These are phyloP conservation scores for Adelosebastes latens DNA, from an alignment of 2,797 vertebrate species.

Conservation along the genomic window DNA sequence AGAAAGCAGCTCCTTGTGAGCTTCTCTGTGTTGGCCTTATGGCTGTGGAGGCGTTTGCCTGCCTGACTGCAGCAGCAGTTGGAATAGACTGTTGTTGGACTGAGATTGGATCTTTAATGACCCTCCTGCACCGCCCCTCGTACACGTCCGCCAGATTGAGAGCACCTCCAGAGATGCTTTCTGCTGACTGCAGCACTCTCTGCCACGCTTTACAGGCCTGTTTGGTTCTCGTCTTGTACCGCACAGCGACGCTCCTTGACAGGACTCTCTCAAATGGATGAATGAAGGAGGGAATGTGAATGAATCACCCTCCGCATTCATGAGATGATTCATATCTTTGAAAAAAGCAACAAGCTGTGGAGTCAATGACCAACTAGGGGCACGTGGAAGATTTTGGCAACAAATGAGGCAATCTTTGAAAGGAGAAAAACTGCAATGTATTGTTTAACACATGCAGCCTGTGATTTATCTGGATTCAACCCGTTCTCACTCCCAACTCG, in stretches of 20 bases:
- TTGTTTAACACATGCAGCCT: not conserved
- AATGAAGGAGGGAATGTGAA: conserved; percentile 16
- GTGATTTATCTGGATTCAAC: not conserved
- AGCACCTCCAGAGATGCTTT: conserved; percentile 28
- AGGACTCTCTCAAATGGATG: conserved; percentile 3
- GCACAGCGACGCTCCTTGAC: not conserved
- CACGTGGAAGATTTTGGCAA: not conserved
- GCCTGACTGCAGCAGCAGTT: conserved; percentile 36
- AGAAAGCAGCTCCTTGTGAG: conserved; percentile 18
- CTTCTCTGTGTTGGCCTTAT: conserved; percentile 5
- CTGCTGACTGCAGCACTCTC: conserved; percentile 39
- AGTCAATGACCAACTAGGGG: not conserved
- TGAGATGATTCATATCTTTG: conserved; percentile 19
- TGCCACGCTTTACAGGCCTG: not conserved
- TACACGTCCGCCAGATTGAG: conserved; percentile 38
- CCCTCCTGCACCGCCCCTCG: not conserved
- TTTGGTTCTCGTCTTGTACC: not conserved
- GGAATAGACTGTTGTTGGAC: conserved; percentile 7
- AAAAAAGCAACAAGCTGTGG: not conserved
- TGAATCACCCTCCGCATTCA: conserved; percentile 26
- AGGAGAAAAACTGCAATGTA: not conserved
- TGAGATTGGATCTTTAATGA: conserved; percentile 55
- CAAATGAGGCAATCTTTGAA: not conserved
- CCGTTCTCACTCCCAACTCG: not conserved
- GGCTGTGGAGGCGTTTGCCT: conserved; percentile 38